A percentile compares a stretch with the other conserved stretches of the same genome.
phyloP scores from a whole-genome alignment of 2,888 invertebrate species.

The Acronicta leporina region DNA sequence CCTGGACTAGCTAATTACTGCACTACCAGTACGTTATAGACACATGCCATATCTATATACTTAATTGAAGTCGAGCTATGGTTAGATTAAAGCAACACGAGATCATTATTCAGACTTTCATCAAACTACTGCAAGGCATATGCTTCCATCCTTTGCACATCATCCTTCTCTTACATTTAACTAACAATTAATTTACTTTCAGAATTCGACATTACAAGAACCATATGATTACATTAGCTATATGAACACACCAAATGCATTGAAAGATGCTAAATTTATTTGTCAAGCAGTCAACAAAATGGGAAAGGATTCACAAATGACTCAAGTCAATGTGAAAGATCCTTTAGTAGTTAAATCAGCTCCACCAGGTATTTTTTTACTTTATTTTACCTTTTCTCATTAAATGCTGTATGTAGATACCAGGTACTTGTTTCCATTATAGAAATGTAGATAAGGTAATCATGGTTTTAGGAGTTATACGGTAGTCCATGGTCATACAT shows the following conservation, averaged over 20 bases:
- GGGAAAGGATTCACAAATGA: conserved; percentile 16
- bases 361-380: conserved; percentile 28
- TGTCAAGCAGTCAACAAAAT: conserved; percentile 45
- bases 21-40: no score
- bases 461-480: no score
- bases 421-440: no score
- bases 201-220: conserved; percentile 33
- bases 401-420: no score
- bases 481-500: no score
- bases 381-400: not conserved
- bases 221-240: conserved; percentile 53
- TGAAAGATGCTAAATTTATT: conserved; percentile 25
- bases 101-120: no score
- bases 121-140: no score
- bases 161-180: not conserved
- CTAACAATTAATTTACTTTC: conserved; percentile 22
- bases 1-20: no score
- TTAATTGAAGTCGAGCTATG: no score
- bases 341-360: conserved; percentile 34
- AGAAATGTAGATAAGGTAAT: no score
- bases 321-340: conserved; percentile 38
- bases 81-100: no score
- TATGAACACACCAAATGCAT: conserved; percentile 18
- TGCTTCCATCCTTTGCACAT: not conserved
- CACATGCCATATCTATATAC: no score